A percentile compares a stretch with the other conserved stretches of the same genome.
Conservation (phyloP, 2,113 vertebrate species). For the Vulpes ferrilata region DNA sequence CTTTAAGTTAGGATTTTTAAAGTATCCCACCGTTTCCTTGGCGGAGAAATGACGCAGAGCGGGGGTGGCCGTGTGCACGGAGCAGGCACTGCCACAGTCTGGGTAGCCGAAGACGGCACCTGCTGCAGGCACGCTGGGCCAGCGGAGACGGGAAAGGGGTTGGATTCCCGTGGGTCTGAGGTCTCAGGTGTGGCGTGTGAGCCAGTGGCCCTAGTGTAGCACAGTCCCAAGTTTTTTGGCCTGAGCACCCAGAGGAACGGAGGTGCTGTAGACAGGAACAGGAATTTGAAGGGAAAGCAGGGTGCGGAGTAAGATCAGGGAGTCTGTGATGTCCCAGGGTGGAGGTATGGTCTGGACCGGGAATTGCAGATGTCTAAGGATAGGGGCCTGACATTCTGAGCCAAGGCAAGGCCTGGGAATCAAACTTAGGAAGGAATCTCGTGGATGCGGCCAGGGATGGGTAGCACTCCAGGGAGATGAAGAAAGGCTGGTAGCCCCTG, state of each 20-base stretch:
- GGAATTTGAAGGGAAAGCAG: not conserved
- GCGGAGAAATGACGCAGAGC: not conserved
- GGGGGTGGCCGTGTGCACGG: not conserved
- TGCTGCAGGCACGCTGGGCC: not conserved
- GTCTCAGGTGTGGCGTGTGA: not conserved
- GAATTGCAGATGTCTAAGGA: not conserved
- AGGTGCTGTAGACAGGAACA: not conserved
- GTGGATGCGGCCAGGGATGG: not conserved
- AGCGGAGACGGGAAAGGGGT: too few species aligned
- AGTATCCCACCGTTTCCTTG: not conserved
- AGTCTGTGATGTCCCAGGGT: not conserved
- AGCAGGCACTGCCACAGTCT: too few species aligned
- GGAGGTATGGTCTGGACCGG: not conserved
- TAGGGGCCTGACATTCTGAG: not conserved
- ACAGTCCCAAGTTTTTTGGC: not conserved
- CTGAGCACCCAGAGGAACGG: not conserved
- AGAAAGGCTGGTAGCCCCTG: not conserved
- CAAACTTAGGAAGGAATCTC: not conserved
- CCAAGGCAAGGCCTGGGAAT: not conserved
- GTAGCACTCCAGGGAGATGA: not conserved
- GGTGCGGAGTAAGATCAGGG: not conserved
- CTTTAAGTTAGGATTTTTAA: not conserved
- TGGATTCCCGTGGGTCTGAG: not conserved
- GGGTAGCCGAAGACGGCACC: not conserved
- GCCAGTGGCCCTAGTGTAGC: not conserved